Evolutionary conservation across 2,113 vertebrate genomes (phyloP).

Genomic region (Anseranas semipalmata): DNA sequence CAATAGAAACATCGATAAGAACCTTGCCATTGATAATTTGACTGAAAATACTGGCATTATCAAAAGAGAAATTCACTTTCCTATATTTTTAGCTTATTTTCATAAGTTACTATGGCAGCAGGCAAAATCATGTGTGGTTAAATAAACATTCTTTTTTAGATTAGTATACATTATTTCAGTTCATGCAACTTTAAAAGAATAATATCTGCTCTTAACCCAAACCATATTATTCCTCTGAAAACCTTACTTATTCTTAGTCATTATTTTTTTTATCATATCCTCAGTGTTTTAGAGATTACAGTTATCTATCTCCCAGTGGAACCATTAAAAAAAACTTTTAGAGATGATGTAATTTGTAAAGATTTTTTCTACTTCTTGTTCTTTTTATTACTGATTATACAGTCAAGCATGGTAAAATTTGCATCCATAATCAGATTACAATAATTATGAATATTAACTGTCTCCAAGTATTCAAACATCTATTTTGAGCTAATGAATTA

Average conservation of each 20-base stretch:
- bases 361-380: not conserved
- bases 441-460: not conserved
- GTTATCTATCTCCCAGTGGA: not conserved
- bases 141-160: not conserved
- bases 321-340: not conserved
- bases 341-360: not conserved
- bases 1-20: not conserved
- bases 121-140: not conserved
- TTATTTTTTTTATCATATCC: not conserved
- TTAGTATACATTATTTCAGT: not conserved
- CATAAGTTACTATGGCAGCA: constrained; percentile 2
- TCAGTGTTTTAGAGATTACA: not conserved
- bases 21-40: not conserved
- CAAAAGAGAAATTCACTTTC: not conserved
- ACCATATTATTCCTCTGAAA: not conserved
- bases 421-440: not conserved
- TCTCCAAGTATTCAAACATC: not conserved
- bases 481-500: not conserved
- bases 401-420: not conserved
- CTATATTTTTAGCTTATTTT: not conserved
- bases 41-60: not conserved
- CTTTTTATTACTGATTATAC: not conserved
- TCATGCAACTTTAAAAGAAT: not conserved
- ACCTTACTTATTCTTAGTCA: not conserved
- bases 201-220: not conserved